Conservation (phyloP, 2,888 invertebrate genomes). For the Phortica okadai region DNA sequence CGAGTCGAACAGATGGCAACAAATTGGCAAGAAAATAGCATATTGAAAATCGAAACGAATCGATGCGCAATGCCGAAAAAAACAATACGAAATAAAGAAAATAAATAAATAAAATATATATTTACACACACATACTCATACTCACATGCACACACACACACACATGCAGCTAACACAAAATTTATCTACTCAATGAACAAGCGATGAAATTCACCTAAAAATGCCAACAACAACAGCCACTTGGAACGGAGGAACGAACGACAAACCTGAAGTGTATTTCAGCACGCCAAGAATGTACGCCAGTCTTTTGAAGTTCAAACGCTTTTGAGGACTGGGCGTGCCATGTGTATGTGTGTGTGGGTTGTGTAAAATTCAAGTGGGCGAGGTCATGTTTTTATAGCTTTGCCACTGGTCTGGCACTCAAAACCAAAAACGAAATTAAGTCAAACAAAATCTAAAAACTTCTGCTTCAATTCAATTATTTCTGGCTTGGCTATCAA, state of each 20-base stretch:
- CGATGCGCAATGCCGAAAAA: conserved; percentile 43
- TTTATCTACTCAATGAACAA: conserved; percentile 12
- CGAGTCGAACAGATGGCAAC: conserved; percentile 6
- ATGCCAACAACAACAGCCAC: not conserved
- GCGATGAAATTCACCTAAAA: not conserved
- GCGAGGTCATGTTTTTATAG: not conserved
- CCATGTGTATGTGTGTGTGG: too few relatives aligned
- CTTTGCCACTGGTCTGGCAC: not conserved
- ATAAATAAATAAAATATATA: not conserved
- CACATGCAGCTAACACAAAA: not conserved
- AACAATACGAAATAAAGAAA: conserved; percentile 35
- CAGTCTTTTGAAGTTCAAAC: too few relatives aligned
- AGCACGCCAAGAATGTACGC: too few relatives aligned
- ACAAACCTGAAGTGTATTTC: not conserved
- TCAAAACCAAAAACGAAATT: conserved; percentile 17
- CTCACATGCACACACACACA: not conserved
- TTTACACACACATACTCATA: not conserved
- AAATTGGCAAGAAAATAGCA: conserved; percentile 25
- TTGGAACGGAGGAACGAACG: not conserved
- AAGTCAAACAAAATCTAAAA: conserved; percentile 22
- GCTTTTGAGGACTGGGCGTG: too few relatives aligned
- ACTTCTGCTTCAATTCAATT: not conserved
- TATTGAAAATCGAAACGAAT: conserved; percentile 11
- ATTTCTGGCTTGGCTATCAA: not conserved
- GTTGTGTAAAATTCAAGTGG: too few relatives aligned